Evolutionary conservation across 2,113 vertebrate genomes (phyloP), one percentile per base, ranked within the genome.

Genomic region (Callopanchax toddi): DNA sequence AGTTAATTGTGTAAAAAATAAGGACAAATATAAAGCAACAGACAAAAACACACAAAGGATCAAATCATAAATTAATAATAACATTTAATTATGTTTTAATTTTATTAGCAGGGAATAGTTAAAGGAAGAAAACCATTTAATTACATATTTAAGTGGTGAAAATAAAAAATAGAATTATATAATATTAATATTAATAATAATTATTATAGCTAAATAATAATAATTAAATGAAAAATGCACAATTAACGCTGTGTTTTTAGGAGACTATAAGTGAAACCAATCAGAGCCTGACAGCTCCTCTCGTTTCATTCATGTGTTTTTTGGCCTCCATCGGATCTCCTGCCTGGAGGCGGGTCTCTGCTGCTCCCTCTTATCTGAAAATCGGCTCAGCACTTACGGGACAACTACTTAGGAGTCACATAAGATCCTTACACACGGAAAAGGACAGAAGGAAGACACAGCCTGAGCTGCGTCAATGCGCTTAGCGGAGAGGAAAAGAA

Each of bases 401-500:
- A 5, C 75, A 85, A 81, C 82, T 89, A 79, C 84, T 90, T 92
- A 91, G 88, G 90, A 89, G 75, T 67, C 88, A 78, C 79, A 67
- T 90, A 87, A 88, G 87, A 85, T 78, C 55, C 85, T 84, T 76
- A 75, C 39, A 57, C 68, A 68, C 83, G 80, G 74, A 82, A 83
- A 83, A 82, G 89, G 57, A 75, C 89, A 88, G 91, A 89, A 90
- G 89, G 91, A 81, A 87, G 83, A 90, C 49, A 68, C 78, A 52
- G 66, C 59, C 64, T 79, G 80, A 87, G 84, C 81, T 83, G 34
- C 82, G 68, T 71, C 83, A 88, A 94, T 85, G 84, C 85, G 92
- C 89, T 94, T 93, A 92, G 26, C 81, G 21, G 36, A 75, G 81
- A 89, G 56, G 79, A 89, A 90, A 91, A 89, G 66, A 83, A 81